Evolutionary conservation across 2,888 invertebrate species (phyloP).

Genomic region (Antheraea yamamai): DNA sequence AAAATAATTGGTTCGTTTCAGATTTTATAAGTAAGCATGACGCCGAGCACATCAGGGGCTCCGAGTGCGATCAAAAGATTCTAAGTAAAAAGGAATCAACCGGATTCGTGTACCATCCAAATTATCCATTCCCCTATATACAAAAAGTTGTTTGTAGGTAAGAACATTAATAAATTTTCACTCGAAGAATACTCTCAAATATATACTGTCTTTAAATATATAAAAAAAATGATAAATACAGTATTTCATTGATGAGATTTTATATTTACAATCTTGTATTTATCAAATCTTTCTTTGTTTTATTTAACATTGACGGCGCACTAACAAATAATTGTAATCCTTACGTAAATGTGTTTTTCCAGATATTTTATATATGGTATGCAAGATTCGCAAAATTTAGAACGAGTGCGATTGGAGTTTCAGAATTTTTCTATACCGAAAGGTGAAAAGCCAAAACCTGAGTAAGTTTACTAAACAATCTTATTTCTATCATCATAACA

Average conservation of each 20-base stretch:
- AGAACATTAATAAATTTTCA: neutral
- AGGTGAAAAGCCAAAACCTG: conserved; percentile 87
- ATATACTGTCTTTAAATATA: no score
- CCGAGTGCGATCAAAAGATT: conserved; percentile 99
- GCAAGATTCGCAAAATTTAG: conserved; percentile 97
- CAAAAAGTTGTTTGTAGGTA: conserved; percentile 96
- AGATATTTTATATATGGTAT: conserved; percentile 98
- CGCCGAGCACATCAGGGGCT: conserved; percentile 97
- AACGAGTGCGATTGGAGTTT: conserved; percentile 95
- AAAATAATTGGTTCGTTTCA: no score
- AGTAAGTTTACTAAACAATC: conserved; percentile 82
- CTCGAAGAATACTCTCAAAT: no score
- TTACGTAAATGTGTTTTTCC: conserved; percentile 38
- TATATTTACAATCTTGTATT: no score
- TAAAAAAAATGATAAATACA: no score
- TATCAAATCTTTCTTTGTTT: no score
- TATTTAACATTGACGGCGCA: neutral
- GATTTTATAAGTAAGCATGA: conserved; percentile 96
- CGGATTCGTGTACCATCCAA: conserved; percentile 97
- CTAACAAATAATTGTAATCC: neutral
- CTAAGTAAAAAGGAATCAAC: conserved; percentile 95
- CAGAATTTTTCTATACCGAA: conserved; percentile 95
- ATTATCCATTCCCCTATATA: conserved; percentile 97
- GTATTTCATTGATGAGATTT: no score
- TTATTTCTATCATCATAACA: no score